Conservation (phyloP, 2,888 invertebrate genomes). For the Abrostola tripartita region DNA sequence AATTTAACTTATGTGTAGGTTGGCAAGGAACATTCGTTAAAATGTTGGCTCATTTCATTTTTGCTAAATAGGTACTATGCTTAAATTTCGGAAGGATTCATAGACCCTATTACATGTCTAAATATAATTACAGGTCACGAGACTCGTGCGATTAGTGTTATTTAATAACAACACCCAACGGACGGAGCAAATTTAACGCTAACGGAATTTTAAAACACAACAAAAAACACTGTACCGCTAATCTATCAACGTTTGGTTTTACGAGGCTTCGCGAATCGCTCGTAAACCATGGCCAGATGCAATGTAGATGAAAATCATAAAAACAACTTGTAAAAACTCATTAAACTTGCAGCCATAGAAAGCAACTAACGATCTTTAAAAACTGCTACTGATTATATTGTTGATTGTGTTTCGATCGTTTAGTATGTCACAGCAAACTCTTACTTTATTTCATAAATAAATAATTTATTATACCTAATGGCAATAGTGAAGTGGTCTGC, state of each 20-base stretch:
- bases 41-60: too few relatives aligned
- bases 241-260: slow-evolving; percentile 50
- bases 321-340: slow-evolving; percentile 49
- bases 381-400: not conserved
- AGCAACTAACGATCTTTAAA: slow-evolving; percentile 34
- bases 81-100: too few relatives aligned
- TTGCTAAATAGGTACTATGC: too few relatives aligned
- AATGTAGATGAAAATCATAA: slow-evolving; percentile 60
- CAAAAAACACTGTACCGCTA: slow-evolving; percentile 49
- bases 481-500: too few relatives aligned
- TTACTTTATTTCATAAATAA: too few relatives aligned
- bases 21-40: too few relatives aligned
- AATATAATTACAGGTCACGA: too few relatives aligned
- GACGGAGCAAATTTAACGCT: slow-evolving; percentile 18
- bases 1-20: too few relatives aligned
- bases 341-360: slow-evolving; percentile 49
- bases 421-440: too few relatives aligned
- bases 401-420: not conserved
- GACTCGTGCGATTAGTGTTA: slow-evolving; percentile 24
- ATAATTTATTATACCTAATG: too few relatives aligned
- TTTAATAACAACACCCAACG: slow-evolving; percentile 24
- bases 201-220: slow-evolving; percentile 38
- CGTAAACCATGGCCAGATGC: slow-evolving; percentile 62
- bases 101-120: too few relatives aligned
- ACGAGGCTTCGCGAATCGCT: slow-evolving; percentile 44